These are phyloP conservation scores for Anastatus disparis DNA, from an alignment of 1,140 invertebrate genomes.

Conservation along the genomic window DNA sequence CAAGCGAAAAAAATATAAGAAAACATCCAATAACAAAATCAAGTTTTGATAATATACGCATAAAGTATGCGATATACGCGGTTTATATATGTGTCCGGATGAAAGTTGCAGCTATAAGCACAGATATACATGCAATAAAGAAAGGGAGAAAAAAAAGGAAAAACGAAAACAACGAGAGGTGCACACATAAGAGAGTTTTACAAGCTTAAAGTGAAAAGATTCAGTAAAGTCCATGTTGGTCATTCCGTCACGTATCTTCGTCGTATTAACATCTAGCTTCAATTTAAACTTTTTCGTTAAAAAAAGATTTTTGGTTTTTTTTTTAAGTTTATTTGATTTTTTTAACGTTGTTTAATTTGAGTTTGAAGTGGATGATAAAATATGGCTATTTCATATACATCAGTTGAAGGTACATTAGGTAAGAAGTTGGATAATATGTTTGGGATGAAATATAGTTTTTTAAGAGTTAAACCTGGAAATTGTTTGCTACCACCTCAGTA, in stretches of 20 bases:
- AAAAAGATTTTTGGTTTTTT: neutral
- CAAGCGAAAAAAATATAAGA: too few species aligned
- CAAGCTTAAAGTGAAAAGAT: constrained; percentile 33
- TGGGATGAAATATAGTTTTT: constrained; percentile 73
- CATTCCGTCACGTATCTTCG: constrained; percentile 19
- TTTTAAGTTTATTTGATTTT: neutral
- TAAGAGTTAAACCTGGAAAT: constrained; percentile 76
- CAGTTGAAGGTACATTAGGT: constrained; percentile 71
- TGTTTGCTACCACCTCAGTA: constrained; percentile 76
- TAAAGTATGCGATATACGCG: too few species aligned
- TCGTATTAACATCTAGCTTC: neutral
- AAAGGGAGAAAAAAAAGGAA: constrained; percentile 7
- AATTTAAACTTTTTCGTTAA: neutral
- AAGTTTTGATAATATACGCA: too few species aligned
- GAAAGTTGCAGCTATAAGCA: too few species aligned
- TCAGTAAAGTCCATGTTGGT: constrained; percentile 1
- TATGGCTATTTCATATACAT: constrained; percentile 53
- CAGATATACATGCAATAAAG: too few species aligned
- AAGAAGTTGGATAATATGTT: constrained; percentile 75
- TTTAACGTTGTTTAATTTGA: too few species aligned
- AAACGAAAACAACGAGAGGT: neutral
- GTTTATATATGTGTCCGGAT: too few species aligned
- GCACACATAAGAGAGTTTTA: too few species aligned
- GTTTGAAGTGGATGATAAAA: neutral
- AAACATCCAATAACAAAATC: too few species aligned